Evolutionary conservation across 2,113 vertebrate genomes (phyloP).

Genomic region (Syrmaticus mikado): DNA sequence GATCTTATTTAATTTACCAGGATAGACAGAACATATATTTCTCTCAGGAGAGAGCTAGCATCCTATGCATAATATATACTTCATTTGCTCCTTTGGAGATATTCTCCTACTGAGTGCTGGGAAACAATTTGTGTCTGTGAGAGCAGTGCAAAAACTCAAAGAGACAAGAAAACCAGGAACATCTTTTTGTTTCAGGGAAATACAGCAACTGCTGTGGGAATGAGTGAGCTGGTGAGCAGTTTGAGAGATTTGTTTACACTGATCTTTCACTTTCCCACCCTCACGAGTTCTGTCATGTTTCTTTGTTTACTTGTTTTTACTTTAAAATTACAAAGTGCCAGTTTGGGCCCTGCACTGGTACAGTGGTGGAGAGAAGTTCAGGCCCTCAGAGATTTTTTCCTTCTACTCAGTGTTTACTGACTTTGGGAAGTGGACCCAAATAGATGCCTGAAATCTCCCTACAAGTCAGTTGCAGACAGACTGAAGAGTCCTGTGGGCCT

Average conservation of each 20-base stretch:
- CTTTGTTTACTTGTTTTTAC: not conserved
- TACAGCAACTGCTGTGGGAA: not conserved
- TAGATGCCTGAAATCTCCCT: not conserved
- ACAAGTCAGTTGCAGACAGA: not conserved
- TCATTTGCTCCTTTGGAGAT: not conserved
- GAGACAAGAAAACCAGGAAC: not conserved
- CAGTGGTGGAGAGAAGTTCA: not conserved
- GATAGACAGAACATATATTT: not conserved
- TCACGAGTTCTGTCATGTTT: not conserved
- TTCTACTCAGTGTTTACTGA: rapidly evolving
- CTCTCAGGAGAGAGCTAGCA: not conserved
- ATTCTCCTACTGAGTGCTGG: not conserved
- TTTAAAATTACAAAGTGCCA: not conserved
- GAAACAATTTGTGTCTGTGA: not conserved
- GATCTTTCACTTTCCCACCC: not conserved
- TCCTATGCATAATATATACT: not conserved
- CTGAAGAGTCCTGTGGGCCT: slow-evolving; percentile 27
- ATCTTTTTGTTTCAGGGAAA: not conserved
- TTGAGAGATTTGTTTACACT: not conserved
- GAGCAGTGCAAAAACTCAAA: rapidly evolving
- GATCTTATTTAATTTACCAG: not conserved
- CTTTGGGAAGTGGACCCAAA: not conserved
- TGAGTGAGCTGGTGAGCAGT: not conserved
- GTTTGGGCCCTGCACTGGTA: not conserved
- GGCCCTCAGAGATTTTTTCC: not conserved